These are phyloP conservation scores for Zaprionus africanus DNA, from an alignment of 1,140 invertebrate genomes.

Conservation along the genomic window DNA sequence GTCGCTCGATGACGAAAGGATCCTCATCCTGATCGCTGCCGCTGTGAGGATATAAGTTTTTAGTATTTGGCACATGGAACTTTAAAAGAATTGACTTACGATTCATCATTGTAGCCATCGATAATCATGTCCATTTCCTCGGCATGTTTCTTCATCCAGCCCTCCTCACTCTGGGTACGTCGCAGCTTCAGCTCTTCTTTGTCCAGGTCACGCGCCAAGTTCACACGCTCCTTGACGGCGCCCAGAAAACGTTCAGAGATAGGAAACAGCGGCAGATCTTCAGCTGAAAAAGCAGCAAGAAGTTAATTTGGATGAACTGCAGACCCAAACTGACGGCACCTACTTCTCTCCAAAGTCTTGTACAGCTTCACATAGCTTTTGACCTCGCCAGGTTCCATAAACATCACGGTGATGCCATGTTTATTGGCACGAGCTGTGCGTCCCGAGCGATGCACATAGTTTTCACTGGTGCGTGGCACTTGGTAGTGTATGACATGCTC, in stretches of 20 bases:
- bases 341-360: constrained; percentile 92
- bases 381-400: constrained; percentile 95
- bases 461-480: constrained; percentile 95
- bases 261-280: constrained; percentile 93
- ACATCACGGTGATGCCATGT: constrained; percentile 95
- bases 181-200: constrained; percentile 88
- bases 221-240: constrained; percentile 89
- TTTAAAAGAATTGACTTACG: constrained; percentile 28
- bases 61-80: neutral
- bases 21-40: constrained; percentile 81
- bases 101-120: constrained; percentile 87
- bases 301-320: constrained; percentile 46
- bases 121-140: constrained; percentile 95
- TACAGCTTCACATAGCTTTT: constrained; percentile 92
- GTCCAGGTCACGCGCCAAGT: constrained; percentile 92
- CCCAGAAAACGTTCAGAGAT: constrained; percentile 89
- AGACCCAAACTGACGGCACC: constrained; percentile 20
- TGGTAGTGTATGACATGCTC: constrained; percentile 99
- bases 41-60: constrained; percentile 26
- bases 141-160: constrained; percentile 91
- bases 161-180: constrained; percentile 88
- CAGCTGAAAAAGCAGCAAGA: constrained; percentile 85
- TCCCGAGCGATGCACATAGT: constrained; percentile 98
- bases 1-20: constrained; percentile 71
- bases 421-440: constrained; percentile 95